A percentile compares a stretch with the other conserved stretches of the same genome.
Conservation (phyloP, 2,113 vertebrate species). For the Lophochroa leadbeateri region DNA sequence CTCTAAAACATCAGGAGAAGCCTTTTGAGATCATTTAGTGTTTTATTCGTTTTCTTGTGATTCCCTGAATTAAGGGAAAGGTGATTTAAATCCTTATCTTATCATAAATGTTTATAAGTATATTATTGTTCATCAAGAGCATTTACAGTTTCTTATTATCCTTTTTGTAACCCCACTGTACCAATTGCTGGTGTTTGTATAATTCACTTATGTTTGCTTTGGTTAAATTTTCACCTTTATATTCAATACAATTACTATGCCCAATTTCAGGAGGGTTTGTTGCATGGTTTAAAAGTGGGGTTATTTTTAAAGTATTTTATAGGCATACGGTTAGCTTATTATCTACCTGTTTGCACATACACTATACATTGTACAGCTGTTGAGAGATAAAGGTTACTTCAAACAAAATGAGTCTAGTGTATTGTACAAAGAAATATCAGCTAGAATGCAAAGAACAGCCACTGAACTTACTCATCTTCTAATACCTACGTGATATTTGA, state of each 20-base stretch:
- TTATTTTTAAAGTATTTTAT: neutral
- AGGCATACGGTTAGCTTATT: neutral
- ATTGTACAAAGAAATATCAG: neutral
- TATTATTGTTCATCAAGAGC: neutral
- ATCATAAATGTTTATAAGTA: neutral
- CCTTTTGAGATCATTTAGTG: neutral
- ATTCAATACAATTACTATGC: neutral
- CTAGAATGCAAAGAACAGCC: neutral
- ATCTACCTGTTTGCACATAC: neutral
- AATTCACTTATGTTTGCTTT: neutral
- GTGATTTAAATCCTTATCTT: neutral
- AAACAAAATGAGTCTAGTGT: neutral
- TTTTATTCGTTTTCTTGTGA: neutral
- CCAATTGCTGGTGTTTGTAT: neutral
- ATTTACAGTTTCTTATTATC: neutral
- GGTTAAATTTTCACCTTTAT: neutral
- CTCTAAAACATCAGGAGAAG: neutral
- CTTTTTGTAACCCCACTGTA: neutral
- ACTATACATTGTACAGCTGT: neutral
- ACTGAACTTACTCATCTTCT: neutral
- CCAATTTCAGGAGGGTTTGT: neutral
- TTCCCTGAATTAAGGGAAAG: neutral
- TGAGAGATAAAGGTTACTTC: neutral
- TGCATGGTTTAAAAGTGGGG: fast-evolving
- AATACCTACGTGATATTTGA: neutral